A percentile compares a stretch with the other conserved stretches of the same genome.
Conservation (phyloP, 2,888 invertebrate genomes). For the Yponomeuta malinellus region DNA sequence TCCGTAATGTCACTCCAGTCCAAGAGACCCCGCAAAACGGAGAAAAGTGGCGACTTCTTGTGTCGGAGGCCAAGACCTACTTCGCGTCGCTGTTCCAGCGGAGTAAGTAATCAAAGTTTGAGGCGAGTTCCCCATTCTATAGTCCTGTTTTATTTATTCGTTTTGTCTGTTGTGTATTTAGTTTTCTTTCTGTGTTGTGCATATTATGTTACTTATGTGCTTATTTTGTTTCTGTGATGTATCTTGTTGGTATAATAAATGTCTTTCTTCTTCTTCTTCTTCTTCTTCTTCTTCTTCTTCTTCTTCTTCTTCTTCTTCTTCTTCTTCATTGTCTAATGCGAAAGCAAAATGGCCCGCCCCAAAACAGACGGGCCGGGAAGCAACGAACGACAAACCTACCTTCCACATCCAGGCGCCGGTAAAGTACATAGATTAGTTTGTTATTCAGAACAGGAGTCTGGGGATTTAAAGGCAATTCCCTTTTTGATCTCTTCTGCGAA, state of each 20-base stretch:
- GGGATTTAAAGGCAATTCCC: conserved; percentile 69
- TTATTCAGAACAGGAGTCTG: conserved; percentile 58
- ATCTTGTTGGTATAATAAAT: no score
- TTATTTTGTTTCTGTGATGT: no score
- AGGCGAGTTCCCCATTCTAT: background rate
- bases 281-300: no score
- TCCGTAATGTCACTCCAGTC: background rate
- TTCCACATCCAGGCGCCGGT: background rate
- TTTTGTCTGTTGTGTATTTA: no score
- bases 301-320: no score
- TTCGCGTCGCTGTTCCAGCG: background rate
- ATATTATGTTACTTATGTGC: no score
- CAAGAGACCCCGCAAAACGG: background rate
- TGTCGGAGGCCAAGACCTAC: no score
- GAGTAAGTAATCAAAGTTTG: background rate
- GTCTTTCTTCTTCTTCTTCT: no score
- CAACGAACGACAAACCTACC: background rate
- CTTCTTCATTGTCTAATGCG: background rate
- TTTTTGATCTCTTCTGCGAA: conserved; percentile 66
- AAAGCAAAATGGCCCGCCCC: background rate
- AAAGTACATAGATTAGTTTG: conserved; percentile 55
- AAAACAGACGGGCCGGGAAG: background rate
- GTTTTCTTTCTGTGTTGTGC: no score
- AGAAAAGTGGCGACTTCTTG: no score
- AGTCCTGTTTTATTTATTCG: no score